Evolutionary conservation across 2,113 vertebrate genomes (phyloP), one percentile per base, ranked within the genome.

Genomic region (Notechis scutatus): DNA sequence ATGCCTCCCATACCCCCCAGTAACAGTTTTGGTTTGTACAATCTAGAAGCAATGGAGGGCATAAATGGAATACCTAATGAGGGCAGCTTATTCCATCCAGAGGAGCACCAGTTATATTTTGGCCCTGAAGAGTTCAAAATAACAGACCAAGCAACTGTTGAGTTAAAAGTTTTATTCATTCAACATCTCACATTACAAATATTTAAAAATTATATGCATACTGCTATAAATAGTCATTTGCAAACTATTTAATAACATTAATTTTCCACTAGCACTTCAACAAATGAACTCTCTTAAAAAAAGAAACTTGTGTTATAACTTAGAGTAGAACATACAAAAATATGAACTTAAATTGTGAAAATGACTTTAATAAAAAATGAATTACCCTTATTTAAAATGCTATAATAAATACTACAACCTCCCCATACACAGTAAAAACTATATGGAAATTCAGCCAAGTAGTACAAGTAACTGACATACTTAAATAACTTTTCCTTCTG

Each of bases 131-230:
- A 91, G 20, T 90, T 92, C 92, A 91, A 96, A 95, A 91, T 91
- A 92, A 95, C 94, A 94, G 86, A 93, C 96, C 94, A 95, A 94
- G 87, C 88, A 94, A 95, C 93, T 95, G 92, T 94, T 97, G 98
- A 99, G 98, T 99, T 98, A 99, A 98, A 98, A 99, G 98, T 99
- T 99, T 99, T 99, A 99, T 99, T 99, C 99, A 98, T 99, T 99
- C 99, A 99, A 99, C 99, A 99, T 99, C 98, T 99, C 99, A 99
- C 99, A 98, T 99, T 99, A 99, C 99, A 99, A 99, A 99, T 99
- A 99, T 99, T 99, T 99, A 98, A 99, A 99, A 99, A 99, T 99
- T 99, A 99, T 99, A 99, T 99, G 99, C 99, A 99, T 99, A 99
- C 99, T 99, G 98, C 99, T 99, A 99, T 99, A 99, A 99, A 99